Evolutionary conservation across 1,140 invertebrate species (phyloP).

Genomic region (Frieseomelitta varia): DNA sequence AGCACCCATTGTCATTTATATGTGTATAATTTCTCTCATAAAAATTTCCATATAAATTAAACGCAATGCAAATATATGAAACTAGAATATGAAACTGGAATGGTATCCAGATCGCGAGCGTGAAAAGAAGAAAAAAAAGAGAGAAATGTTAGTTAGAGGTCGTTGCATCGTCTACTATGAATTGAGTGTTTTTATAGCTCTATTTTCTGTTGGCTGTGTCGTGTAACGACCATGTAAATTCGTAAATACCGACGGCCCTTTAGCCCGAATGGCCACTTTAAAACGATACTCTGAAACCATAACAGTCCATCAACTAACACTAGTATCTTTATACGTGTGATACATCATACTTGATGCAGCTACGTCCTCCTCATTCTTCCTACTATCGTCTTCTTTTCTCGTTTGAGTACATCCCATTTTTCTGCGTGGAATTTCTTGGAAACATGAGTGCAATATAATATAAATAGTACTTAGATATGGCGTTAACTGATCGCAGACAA

Average conservation of each 20-base stretch:
- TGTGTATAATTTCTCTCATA: no score
- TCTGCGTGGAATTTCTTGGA: no score
- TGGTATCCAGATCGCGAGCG: background rate
- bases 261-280: background rate
- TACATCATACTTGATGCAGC: conserved; percentile 7
- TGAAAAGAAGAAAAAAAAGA: background rate
- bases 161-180: background rate
- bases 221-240: conserved; percentile 31
- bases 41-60: background rate
- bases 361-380: conserved; percentile 8
- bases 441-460: background rate
- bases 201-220: background rate
- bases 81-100: no score
- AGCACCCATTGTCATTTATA: no score
- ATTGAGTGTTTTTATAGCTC: conserved; percentile 1
- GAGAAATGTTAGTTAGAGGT: background rate
- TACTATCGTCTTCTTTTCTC: background rate
- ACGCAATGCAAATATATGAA: background rate
- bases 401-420: background rate
- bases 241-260: background rate
- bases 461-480: background rate
- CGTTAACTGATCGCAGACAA: conserved; percentile 9
- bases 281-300: conserved; percentile 22
- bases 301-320: conserved; percentile 17
- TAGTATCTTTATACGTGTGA: conserved; percentile 6